phyloP scores from a whole-genome alignment of 2,113 vertebrate species.

The Macrotis lagotis region DNA sequence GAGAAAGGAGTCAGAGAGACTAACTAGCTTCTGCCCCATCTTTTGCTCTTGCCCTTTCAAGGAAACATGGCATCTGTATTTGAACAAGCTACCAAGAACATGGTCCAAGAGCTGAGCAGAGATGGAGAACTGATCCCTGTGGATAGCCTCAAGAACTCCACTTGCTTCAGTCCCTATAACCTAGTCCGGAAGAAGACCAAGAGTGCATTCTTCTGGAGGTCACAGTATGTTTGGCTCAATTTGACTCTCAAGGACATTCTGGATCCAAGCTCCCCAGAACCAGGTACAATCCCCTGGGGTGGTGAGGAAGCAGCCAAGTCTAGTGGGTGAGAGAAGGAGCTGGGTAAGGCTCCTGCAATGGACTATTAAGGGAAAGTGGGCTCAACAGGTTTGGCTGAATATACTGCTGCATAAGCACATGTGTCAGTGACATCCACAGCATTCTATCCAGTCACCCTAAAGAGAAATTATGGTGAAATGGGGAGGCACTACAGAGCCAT shows the following conservation, averaged over 20 bases:
- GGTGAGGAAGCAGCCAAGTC: too few relatives aligned
- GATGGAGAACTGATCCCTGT: background rate
- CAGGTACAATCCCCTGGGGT: slow-evolving; percentile 31
- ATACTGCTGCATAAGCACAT: background rate
- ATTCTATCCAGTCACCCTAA: too few relatives aligned
- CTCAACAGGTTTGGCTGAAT: background rate
- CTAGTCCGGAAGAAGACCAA: slow-evolving; percentile 44
- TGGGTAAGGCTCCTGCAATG: too few relatives aligned
- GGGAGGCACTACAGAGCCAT: background rate
- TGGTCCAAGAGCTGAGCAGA: slow-evolving; percentile 57
- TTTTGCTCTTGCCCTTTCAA: background rate
- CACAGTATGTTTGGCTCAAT: slow-evolving; percentile 5
- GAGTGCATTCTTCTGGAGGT: background rate
- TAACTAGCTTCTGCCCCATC: background rate
- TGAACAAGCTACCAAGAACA: background rate
- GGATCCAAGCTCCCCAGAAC: slow-evolving; percentile 50
- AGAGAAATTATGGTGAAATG: background rate
- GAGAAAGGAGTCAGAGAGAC: background rate
- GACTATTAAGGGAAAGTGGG: background rate
- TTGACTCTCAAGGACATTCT: slow-evolving; percentile 71
- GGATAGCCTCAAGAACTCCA: slow-evolving; percentile 37
- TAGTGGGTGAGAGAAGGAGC: too few relatives aligned
- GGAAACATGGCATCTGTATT: slow-evolving; percentile 63
- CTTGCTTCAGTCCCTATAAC: slow-evolving; percentile 62
- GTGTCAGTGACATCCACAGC: background rate